These are phyloP conservation scores for Azorinus chamasolen DNA, from an alignment of 2,888 invertebrate genomes.

Conservation along the genomic window DNA sequence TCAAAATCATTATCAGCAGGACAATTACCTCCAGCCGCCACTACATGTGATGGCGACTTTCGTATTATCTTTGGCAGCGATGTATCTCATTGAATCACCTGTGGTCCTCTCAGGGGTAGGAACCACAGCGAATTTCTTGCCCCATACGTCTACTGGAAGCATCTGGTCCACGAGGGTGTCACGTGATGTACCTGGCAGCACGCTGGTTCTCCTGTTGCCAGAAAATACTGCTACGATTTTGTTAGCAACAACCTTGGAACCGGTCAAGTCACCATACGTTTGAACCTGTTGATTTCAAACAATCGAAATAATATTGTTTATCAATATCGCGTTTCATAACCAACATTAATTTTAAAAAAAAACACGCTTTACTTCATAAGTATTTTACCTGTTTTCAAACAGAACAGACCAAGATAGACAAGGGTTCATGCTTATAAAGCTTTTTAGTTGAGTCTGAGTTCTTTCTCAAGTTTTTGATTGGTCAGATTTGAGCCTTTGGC, in stretches of 20 bases:
- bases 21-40: slow-evolving; percentile 32
- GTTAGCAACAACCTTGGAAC: slow-evolving; percentile 66
- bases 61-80: slow-evolving; percentile 63
- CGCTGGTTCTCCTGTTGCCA: slow-evolving; percentile 73
- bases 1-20: no score
- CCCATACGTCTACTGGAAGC: slow-evolving; percentile 78
- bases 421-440: no score
- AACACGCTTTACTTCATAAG: no score
- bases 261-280: slow-evolving; percentile 75
- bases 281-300: slow-evolving; percentile 31
- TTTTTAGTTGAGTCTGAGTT: no score
- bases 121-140: slow-evolving; percentile 73
- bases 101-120: slow-evolving; percentile 71
- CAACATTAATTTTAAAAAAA: no score
- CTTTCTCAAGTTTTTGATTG: no score
- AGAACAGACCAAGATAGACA: no score
- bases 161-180: slow-evolving; percentile 74
- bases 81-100: slow-evolving; percentile 74
- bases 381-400: no score
- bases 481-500: no score
- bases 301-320: neutral
- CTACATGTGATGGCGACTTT: slow-evolving; percentile 30
- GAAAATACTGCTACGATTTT: slow-evolving; percentile 74
- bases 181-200: slow-evolving; percentile 27
- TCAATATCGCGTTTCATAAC: no score